Percentiles rank a stretch among this genome's conserved stretches.
phyloP scores from a whole-genome alignment of 1,140 invertebrate genomes.

The Zaprionus tsacasi region DNA sequence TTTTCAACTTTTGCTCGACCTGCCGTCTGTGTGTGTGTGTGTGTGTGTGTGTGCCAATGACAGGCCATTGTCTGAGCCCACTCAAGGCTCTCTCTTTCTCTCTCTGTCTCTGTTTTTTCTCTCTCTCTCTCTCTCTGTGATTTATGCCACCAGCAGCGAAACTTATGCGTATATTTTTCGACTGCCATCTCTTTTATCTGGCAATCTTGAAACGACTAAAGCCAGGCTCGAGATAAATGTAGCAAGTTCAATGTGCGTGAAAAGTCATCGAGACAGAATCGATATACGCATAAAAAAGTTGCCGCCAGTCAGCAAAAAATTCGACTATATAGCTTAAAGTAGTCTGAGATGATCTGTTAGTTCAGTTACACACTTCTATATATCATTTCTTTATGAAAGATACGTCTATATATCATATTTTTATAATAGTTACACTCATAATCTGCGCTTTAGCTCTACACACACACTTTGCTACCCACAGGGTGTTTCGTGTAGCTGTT shows the following conservation, averaged over 20 bases:
- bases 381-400: background rate
- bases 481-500: constrained; percentile 11
- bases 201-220: background rate
- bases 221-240: background rate
- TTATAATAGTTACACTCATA: background rate
- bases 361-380: background rate
- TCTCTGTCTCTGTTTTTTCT: background rate
- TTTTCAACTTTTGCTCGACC: constrained; percentile 39
- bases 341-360: too few relatives aligned
- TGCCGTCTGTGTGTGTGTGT: constrained; percentile 7
- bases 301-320: background rate
- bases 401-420: background rate
- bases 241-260: constrained; percentile 17
- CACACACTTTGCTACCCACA: background rate
- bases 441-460: background rate
- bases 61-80: constrained; percentile 67
- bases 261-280: background rate
- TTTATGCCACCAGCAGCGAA: constrained; percentile 50
- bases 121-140: constrained; percentile 32
- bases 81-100: constrained; percentile 17
- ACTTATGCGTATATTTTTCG: constrained; percentile 32
- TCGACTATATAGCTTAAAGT: background rate
- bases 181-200: constrained; percentile 29
- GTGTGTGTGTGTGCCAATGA: constrained; percentile 46
- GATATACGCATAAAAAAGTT: background rate